Evolutionary conservation across 2,113 vertebrate genomes (phyloP).

Genomic region (Peromyscus leucopus): DNA sequence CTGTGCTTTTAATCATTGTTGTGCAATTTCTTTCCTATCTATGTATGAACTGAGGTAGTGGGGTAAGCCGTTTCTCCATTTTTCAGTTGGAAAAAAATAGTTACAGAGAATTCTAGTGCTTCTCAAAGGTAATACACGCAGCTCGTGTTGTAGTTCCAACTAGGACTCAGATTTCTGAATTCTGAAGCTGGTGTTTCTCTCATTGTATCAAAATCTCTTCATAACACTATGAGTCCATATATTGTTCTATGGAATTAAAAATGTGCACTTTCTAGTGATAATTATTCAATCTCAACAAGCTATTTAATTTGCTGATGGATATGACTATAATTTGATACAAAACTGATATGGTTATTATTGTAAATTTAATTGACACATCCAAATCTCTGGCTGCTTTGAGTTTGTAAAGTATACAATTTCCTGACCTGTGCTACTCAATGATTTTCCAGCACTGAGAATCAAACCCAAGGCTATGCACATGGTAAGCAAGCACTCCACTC

Average conservation of each 20-base stretch:
- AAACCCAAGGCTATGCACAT: not conserved
- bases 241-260: not conserved
- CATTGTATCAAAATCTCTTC: not conserved
- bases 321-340: not conserved
- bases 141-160: not conserved
- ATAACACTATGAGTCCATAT: not conserved
- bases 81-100: not conserved
- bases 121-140: fast-evolving
- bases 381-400: not conserved
- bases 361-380: not conserved
- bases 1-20: not conserved
- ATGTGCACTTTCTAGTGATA: not conserved
- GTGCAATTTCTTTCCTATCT: not conserved
- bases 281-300: not conserved
- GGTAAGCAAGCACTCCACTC: not conserved
- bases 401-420: not conserved
- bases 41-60: not conserved
- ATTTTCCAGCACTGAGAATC: not conserved
- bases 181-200: not conserved
- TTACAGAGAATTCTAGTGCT: not conserved
- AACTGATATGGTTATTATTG: not conserved
- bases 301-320: not conserved
- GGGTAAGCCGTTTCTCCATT: not conserved
- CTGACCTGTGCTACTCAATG: not conserved
- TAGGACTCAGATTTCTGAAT: not conserved